These are phyloP conservation scores for Enteromius fasciolatus DNA, from an alignment of 2,797 vertebrate species.

Conservation along the genomic window DNA sequence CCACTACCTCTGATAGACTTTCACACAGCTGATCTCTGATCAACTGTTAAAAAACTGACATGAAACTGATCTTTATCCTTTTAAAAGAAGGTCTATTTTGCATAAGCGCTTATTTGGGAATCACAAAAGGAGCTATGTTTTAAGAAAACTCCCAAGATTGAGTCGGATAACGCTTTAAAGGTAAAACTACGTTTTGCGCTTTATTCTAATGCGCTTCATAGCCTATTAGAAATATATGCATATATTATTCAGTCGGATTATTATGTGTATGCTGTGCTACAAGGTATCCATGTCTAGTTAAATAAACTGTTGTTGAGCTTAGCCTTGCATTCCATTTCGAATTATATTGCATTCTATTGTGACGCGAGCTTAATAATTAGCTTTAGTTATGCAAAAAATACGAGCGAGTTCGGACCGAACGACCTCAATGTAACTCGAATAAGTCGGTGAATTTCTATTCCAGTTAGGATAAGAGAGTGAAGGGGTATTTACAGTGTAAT, in stretches of 20 bases:
- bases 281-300: neutral
- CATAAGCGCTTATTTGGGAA: conserved; percentile 19
- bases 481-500: conserved; percentile 67
- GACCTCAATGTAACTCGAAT: conserved; percentile 25
- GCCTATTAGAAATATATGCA: neutral
- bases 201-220: neutral
- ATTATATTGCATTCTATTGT: neutral
- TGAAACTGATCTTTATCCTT: conserved; percentile 38
- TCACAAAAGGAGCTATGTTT: conserved; percentile 47
- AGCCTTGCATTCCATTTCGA: too few relatives aligned
- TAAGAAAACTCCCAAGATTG: conserved; percentile 52
- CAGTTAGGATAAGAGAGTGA: conserved; percentile 17
- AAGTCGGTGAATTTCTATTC: conserved; percentile 28
- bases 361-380: neutral
- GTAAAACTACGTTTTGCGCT: conserved; percentile 52
- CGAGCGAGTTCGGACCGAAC: neutral
- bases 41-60: conserved; percentile 50
- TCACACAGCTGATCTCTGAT: conserved; percentile 45
- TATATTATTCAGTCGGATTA: neutral
- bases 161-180: conserved; percentile 58
- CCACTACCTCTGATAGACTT: conserved; percentile 58
- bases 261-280: conserved; percentile 2
- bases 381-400: neutral
- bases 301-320: neutral
- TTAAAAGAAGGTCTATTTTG: conserved; percentile 21